These are phyloP conservation scores for Synergus itoensis DNA, from an alignment of 2,888 invertebrate genomes.

Conservation along the genomic window DNA sequence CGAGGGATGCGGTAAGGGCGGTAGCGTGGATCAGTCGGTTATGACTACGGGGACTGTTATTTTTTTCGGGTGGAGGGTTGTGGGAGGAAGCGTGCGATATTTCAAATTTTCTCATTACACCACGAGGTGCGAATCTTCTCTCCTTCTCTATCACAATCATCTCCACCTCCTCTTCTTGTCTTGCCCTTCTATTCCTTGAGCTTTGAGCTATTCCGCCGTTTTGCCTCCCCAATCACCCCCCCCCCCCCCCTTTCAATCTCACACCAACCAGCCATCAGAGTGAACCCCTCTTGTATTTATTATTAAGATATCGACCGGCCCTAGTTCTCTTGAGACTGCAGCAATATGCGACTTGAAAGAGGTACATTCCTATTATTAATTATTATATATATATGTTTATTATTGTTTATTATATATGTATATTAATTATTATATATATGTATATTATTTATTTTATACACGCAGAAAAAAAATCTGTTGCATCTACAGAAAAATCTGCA, in stretches of 20 bases:
- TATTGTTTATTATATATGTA: too few relatives aligned
- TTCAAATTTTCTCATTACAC: slow-evolving; percentile 78
- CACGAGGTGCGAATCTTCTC: slow-evolving; percentile 76
- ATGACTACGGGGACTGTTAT: slow-evolving; percentile 70
- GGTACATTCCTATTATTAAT: too few relatives aligned
- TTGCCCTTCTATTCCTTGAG: slow-evolving; percentile 34
- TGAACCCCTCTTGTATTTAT: slow-evolving; percentile 76
- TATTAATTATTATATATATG: too few relatives aligned
- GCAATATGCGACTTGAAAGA: slow-evolving; percentile 66
- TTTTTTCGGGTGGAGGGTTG: slow-evolving; percentile 55
- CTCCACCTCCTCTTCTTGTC: slow-evolving; percentile 49
- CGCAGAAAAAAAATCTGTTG: too few relatives aligned
- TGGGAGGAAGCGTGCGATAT: slow-evolving; percentile 72
- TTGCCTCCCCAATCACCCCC: slow-evolving; percentile 64
- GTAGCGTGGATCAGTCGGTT: slow-evolving; percentile 71
- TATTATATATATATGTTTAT: too few relatives aligned
- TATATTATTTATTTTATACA: too few relatives aligned
- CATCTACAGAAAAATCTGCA: too few relatives aligned
- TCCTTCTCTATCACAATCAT: slow-evolving; percentile 43
- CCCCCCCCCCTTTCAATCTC: slow-evolving; percentile 73
- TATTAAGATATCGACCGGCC: slow-evolving; percentile 77
- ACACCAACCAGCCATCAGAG: slow-evolving; percentile 74
- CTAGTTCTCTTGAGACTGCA: slow-evolving; percentile 66
- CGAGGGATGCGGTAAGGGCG: slow-evolving; percentile 57
- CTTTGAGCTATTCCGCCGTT: slow-evolving; percentile 16